Conservation (phyloP, 2,113 vertebrate genomes). For the Orycteropus afer region DNA sequence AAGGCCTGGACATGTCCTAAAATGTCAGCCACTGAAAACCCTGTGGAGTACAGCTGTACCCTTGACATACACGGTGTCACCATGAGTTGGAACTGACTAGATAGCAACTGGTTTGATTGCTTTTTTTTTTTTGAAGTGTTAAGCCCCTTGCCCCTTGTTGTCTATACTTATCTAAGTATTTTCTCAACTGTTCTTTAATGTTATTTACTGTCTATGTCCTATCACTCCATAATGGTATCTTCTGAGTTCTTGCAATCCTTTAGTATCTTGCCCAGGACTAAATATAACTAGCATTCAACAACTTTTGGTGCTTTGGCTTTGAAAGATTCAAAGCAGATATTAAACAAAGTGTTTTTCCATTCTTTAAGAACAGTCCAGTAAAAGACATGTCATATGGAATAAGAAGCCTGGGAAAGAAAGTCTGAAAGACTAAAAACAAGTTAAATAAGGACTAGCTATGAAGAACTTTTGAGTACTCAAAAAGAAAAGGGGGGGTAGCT, state of each 20-base stretch:
- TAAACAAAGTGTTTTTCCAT: conserved; percentile 42
- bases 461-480: conserved; percentile 18
- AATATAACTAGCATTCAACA: conserved; percentile 24
- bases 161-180: not conserved
- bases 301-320: conserved; percentile 24
- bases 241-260: conserved; percentile 15
- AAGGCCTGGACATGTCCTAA: not conserved
- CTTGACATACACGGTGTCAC: not conserved
- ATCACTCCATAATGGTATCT: not conserved
- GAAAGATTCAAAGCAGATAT: conserved; percentile 49
- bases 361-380: conserved; percentile 55
- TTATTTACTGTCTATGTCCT: not conserved
- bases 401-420: conserved; percentile 38
- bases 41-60: not conserved
- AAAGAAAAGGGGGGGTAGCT: not conserved
- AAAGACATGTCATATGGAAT: conserved; percentile 42
- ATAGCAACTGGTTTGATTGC: not conserved
- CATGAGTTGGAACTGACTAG: not conserved
- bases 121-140: not conserved
- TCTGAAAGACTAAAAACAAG: conserved; percentile 22
- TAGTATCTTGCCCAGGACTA: conserved; percentile 1
- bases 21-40: not conserved
- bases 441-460: conserved; percentile 4
- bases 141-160: not conserved
- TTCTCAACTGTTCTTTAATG: not conserved